phyloP scores from a whole-genome alignment of 2,797 vertebrate species.

The Sitta carolinensis region DNA sequence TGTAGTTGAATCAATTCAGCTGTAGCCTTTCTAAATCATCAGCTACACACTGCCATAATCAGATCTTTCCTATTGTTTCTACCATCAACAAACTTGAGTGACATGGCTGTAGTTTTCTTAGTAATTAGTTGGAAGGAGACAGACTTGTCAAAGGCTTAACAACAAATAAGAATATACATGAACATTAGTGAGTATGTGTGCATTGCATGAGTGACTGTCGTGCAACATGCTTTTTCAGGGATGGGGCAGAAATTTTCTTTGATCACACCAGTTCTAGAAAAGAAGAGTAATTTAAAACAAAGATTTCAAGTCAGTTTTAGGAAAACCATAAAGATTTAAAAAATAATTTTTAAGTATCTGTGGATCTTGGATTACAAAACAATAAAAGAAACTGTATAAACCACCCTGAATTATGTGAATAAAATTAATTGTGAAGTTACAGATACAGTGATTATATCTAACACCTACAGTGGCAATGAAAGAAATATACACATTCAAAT shows the following conservation, averaged over 20 bases:
- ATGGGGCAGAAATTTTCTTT: not conserved
- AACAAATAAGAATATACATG: not conserved
- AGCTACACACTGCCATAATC: not conserved
- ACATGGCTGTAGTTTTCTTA: not conserved
- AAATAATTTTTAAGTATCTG: not conserved
- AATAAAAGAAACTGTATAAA: not conserved
- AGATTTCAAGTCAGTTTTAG: not conserved
- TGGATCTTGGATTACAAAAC: not conserved
- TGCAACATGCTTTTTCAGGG: not conserved
- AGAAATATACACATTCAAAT: not conserved
- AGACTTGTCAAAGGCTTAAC: not conserved
- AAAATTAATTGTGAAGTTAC: not conserved
- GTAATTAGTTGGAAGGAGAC: not conserved
- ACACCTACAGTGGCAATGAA: not conserved
- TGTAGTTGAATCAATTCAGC: not conserved
- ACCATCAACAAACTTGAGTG: not conserved
- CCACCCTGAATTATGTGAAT: not conserved
- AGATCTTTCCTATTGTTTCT: not conserved
- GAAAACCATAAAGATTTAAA: not conserved
- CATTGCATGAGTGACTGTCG: not conserved
- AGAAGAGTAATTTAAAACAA: not conserved
- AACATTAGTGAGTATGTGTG: not conserved
- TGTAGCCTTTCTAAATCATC: not conserved
- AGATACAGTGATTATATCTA: not conserved
- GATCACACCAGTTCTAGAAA: not conserved